A percentile compares a stretch with the other conserved stretches of the same genome.
These are phyloP conservation scores for Leucania comma DNA, from an alignment of 2,888 invertebrate genomes.

Conservation along the genomic window DNA sequence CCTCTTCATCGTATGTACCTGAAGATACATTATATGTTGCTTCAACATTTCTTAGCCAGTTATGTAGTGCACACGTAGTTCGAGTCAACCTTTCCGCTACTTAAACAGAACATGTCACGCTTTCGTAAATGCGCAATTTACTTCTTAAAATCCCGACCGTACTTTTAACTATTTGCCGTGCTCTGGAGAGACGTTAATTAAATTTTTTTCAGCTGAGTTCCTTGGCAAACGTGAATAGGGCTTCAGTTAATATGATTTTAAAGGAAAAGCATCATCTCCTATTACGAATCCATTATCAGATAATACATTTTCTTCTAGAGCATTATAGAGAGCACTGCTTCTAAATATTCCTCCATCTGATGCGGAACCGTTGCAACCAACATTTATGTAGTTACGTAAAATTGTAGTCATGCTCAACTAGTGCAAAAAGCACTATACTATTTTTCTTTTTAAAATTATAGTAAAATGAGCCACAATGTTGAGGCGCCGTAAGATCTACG, in stretches of 20 bases:
- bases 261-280: slow-evolving; percentile 15
- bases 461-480: slow-evolving; percentile 10
- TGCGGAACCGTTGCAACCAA: slow-evolving; percentile 6
- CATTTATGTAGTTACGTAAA: slow-evolving; percentile 2
- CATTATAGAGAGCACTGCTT: slow-evolving; percentile 14
- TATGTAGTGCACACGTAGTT: slow-evolving; percentile 16
- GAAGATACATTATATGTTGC: slow-evolving; percentile 9
- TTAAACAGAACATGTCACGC: slow-evolving; percentile 8
- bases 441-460: slow-evolving; percentile 5
- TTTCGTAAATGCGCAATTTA: slow-evolving; percentile 16
- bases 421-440: slow-evolving; percentile 15
- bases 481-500: slow-evolving; percentile 1
- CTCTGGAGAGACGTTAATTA: slow-evolving; percentile 8
- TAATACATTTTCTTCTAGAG: slow-evolving; percentile 25
- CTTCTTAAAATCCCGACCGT: slow-evolving; percentile 16
- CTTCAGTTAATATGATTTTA: slow-evolving; percentile 11
- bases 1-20: slow-evolving; percentile 14
- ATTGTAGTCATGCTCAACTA: slow-evolving; percentile 7
- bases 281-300: slow-evolving; percentile 13
- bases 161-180: slow-evolving; percentile 8
- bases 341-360: slow-evolving; percentile 25
- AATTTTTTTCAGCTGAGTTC: slow-evolving; percentile 8
- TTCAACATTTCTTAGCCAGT: slow-evolving; percentile 16
- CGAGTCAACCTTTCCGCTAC: slow-evolving; percentile 11
- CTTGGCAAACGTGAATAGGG: slow-evolving; percentile 16